These are phyloP conservation scores for Upupa epops DNA, from an alignment of 2,113 vertebrate genomes.

Conservation along the genomic window DNA sequence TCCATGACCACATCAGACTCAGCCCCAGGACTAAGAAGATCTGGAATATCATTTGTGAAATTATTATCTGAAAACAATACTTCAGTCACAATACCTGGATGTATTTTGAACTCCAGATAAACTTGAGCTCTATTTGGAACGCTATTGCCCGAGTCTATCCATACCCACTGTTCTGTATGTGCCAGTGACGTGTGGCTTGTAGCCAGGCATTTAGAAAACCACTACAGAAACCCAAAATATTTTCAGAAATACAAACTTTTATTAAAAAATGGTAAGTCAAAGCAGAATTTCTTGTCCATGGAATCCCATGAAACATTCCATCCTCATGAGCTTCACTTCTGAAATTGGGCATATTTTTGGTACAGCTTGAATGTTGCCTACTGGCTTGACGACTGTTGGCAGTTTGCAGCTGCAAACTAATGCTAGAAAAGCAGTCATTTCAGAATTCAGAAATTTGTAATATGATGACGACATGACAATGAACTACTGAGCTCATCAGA, in stretches of 20 bases:
- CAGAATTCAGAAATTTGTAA: background rate
- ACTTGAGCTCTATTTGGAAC: background rate
- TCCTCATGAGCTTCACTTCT: background rate
- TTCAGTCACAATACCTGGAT: background rate
- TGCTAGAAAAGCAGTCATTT: background rate
- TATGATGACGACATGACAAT: background rate
- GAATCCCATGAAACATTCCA: background rate
- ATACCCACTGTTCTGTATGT: background rate
- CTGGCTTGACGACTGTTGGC: background rate
- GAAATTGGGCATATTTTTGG: background rate
- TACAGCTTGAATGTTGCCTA: background rate
- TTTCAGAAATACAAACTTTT: background rate
- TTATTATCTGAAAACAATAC: background rate
- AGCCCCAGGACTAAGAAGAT: constrained; percentile 90
- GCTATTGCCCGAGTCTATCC: background rate
- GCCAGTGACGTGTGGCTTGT: background rate
- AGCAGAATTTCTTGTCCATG: background rate
- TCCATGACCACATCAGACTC: constrained; percentile 90
- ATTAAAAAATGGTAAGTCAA: background rate
- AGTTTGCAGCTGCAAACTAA: background rate
- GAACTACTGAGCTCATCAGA: background rate
- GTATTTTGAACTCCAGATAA: background rate
- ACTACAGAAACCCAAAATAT: background rate
- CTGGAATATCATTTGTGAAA: constrained; percentile 70
- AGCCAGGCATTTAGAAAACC: background rate